A percentile compares a stretch with the other conserved stretches of the same genome.
These are phyloP conservation scores for Nicator chloris DNA, from an alignment of 2,113 vertebrate species.

Conservation along the genomic window DNA sequence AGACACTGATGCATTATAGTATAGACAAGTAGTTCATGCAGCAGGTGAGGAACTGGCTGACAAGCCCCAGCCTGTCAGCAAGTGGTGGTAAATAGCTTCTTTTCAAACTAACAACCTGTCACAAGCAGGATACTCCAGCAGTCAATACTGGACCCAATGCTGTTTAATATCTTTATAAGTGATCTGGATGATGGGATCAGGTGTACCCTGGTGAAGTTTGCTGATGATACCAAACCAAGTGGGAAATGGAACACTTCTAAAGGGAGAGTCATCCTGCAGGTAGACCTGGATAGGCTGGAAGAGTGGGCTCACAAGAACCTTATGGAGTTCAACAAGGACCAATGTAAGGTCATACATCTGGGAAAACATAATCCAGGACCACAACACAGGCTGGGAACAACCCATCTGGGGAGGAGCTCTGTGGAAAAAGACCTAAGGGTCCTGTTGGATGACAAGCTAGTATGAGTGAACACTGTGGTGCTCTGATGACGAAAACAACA, in stretches of 20 bases:
- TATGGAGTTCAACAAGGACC: neutral
- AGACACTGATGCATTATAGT: accelerated
- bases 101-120: neutral
- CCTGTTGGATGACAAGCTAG: neutral
- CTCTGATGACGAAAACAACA: neutral
- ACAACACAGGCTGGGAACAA: neutral
- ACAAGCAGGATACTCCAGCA: neutral
- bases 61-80: neutral
- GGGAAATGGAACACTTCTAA: neutral
- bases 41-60: neutral
- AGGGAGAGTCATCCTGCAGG: neutral
- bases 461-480: neutral
- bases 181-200: neutral
- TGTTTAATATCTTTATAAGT: neutral
- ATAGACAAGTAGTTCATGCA: neutral
- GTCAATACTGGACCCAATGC: neutral
- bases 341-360: neutral
- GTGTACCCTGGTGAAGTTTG: neutral
- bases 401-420: neutral
- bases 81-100: neutral
- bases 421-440: neutral
- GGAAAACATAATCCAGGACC: neutral
- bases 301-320: neutral
- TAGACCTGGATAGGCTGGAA: neutral
- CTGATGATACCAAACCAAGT: neutral